phyloP scores from a whole-genome alignment of 2,797 vertebrate genomes.

The Setipinna tenuifilis region DNA sequence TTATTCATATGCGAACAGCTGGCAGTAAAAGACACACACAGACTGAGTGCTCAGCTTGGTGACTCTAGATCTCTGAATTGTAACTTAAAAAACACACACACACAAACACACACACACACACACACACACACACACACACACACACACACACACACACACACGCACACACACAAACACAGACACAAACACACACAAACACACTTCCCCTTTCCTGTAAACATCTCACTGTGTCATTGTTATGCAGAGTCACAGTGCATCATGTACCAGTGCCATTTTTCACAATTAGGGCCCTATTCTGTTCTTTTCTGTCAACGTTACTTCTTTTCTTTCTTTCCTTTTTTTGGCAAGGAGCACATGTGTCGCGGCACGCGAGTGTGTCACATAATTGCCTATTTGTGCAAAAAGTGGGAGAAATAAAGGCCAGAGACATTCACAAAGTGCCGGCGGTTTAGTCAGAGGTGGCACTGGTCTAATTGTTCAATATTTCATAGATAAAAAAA shows the following conservation, averaged over 20 bases:
- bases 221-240: constrained; percentile 7
- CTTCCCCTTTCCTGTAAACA: constrained; percentile 28
- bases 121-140: constrained; percentile 13
- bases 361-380: neutral
- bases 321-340: constrained; percentile 19
- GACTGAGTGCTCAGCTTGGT: neutral
- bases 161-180: constrained; percentile 44
- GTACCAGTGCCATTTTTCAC: constrained; percentile 3
- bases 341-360: neutral
- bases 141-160: constrained; percentile 47
- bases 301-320: constrained; percentile 19
- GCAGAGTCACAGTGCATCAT: neutral
- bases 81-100: neutral
- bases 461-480: constrained; percentile 40
- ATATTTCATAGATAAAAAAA: constrained; percentile 41
- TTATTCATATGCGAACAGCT: neutral
- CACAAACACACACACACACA: constrained; percentile 11
- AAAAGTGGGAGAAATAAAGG: neutral
- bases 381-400: constrained; percentile 17
- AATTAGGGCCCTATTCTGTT: constrained; percentile 20
- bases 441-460: constrained; percentile 18
- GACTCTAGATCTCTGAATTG: neutral
- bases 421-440: constrained; percentile 30
- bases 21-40: neutral
- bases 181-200: neutral